These are phyloP conservation scores for Myotis planiceps DNA, from an alignment of 2,797 vertebrate species.

Conservation along the genomic window DNA sequence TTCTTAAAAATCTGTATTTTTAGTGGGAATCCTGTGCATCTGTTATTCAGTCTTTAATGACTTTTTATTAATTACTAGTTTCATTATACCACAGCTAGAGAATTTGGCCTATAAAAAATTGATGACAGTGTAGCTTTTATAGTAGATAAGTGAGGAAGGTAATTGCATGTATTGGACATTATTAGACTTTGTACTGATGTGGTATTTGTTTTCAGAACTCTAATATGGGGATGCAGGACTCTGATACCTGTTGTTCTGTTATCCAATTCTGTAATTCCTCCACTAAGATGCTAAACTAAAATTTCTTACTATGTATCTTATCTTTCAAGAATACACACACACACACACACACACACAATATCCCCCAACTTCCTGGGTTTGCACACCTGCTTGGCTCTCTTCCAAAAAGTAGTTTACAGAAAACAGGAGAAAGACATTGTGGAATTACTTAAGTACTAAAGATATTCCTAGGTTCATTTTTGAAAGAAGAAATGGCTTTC, in stretches of 20 bases:
- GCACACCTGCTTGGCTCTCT: conserved; percentile 14
- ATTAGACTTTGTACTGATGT: neutral
- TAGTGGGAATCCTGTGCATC: neutral
- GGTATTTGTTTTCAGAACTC: neutral
- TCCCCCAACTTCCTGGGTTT: neutral
- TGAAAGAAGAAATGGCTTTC: conserved; percentile 1
- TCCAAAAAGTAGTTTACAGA: conserved; percentile 25
- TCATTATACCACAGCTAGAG: neutral
- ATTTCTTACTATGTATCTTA: neutral
- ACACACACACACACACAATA: neutral
- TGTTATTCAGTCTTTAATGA: neutral
- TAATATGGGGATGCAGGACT: neutral
- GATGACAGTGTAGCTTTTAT: neutral
- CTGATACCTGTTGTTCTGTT: neutral
- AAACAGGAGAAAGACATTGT: neutral
- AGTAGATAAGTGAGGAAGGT: neutral
- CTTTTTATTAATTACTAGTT: conserved; percentile 4
- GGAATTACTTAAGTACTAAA: neutral
- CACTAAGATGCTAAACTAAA: neutral
- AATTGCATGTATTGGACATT: neutral
- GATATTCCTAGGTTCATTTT: neutral
- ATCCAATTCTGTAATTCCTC: neutral
- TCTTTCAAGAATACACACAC: neutral
- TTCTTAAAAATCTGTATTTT: conserved; percentile 24
- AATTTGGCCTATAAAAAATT: neutral